Evolutionary conservation across 2,113 vertebrate genomes (phyloP).

Genomic region (Halcyon senegalensis): DNA sequence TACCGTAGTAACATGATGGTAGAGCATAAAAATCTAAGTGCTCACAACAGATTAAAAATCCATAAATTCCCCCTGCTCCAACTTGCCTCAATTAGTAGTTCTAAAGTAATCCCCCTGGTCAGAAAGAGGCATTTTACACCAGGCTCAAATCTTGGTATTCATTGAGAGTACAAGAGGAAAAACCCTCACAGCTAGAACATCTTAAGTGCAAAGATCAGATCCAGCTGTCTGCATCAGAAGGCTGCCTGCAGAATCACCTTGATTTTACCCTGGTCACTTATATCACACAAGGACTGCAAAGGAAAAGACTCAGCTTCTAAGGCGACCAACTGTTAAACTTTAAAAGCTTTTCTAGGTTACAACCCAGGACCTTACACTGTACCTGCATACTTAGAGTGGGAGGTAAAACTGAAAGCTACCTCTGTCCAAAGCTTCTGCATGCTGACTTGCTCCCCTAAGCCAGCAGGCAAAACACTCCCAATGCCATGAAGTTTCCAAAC

Average conservation of each 20-base stretch:
- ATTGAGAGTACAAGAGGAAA: not conserved
- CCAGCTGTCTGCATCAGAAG: not conserved
- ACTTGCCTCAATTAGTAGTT: not conserved
- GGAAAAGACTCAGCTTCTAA: not conserved
- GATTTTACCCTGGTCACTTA: not conserved
- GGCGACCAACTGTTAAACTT: not conserved
- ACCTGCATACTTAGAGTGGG: fast-evolving
- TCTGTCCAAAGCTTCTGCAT: not conserved
- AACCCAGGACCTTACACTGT: not conserved
- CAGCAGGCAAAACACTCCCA: not conserved
- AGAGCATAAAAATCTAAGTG: not conserved
- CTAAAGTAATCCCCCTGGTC: not conserved
- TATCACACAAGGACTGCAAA: not conserved
- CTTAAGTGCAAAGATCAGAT: not conserved
- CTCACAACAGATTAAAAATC: not conserved
- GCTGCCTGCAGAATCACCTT: not conserved
- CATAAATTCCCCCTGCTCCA: not conserved
- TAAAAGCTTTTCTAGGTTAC: not conserved
- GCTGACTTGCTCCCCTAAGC: not conserved
- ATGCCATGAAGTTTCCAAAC: not conserved
- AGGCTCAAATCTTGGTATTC: not conserved
- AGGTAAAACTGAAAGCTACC: not conserved
- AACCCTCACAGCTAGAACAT: not conserved
- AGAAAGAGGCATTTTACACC: not conserved
- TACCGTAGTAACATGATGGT: not conserved